Evolutionary conservation across 2,113 vertebrate species (phyloP).

Genomic region (Heterocephalus glaber): DNA sequence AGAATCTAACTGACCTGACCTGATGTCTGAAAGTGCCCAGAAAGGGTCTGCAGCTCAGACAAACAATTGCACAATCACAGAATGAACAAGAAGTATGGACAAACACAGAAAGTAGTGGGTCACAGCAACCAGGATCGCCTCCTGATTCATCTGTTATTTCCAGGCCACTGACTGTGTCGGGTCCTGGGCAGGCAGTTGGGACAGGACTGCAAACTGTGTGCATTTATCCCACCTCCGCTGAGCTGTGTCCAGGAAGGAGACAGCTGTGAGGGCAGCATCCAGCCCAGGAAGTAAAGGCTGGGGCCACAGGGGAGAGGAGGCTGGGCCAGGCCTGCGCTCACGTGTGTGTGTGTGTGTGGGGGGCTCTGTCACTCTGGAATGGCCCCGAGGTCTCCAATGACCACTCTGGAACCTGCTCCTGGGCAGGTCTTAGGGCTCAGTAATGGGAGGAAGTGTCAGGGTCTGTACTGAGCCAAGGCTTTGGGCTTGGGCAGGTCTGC

Average conservation of each 20-base stretch:
- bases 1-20: neutral
- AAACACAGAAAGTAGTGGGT: neutral
- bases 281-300: neutral
- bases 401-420: fast-evolving
- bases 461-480: neutral
- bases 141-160: neutral
- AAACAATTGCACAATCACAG: neutral
- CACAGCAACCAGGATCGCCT: neutral
- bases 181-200: neutral
- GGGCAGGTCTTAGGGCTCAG: neutral
- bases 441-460: fast-evolving
- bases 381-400: fast-evolving
- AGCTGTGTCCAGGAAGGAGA: fast-evolving
- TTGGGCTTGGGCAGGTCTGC: neutral
- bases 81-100: neutral
- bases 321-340: fast-evolving
- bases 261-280: neutral
- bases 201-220: neutral
- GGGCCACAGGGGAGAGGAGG: fast-evolving
- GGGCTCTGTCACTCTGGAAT: neutral
- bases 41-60: neutral
- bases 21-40: neutral
- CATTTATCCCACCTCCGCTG: fast-evolving
- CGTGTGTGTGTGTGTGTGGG: too few species aligned
- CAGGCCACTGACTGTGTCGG: fast-evolving